Percentiles rank a stretch among this genome's conserved stretches.
Evolutionary conservation across 2,797 vertebrate genomes (phyloP).

Genomic region (Hirundo rustica): DNA sequence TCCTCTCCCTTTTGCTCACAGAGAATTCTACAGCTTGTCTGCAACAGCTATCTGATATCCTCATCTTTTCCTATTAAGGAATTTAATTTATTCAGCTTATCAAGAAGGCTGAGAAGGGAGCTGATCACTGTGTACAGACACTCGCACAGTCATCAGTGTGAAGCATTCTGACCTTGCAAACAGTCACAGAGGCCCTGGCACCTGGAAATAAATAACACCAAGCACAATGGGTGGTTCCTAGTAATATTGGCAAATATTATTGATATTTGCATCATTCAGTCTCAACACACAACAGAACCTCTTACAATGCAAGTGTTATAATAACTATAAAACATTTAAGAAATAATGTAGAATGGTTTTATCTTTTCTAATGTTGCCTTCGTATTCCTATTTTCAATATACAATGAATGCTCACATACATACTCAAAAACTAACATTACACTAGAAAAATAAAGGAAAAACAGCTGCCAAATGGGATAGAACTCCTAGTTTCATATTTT

Average conservation of each 20-base stretch:
- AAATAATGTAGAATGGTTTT: not conserved
- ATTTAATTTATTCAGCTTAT: conserved; percentile 16
- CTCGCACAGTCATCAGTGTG: not conserved
- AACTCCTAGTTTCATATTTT: not conserved
- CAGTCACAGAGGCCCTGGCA: not conserved
- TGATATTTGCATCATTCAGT: not conserved
- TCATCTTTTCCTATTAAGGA: not conserved
- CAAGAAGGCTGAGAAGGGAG: not conserved
- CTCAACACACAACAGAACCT: not conserved
- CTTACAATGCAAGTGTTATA: not conserved
- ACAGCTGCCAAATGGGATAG: not conserved
- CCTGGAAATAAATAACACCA: not conserved
- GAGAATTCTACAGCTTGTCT: not conserved
- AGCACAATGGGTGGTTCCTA: not conserved
- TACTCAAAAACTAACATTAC: not conserved
- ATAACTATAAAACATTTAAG: not conserved
- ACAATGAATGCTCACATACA: not conserved
- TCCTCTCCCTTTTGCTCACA: not conserved
- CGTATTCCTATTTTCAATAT: not conserved
- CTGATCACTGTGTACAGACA: not conserved
- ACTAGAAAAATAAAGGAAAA: not conserved
- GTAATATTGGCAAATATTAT: not conserved
- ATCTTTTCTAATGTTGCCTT: not conserved
- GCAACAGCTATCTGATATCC: not conserved
- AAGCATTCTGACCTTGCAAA: not conserved